These are phyloP conservation scores for Empis stercorea DNA, from an alignment of 2,888 invertebrate genomes.

Conservation along the genomic window DNA sequence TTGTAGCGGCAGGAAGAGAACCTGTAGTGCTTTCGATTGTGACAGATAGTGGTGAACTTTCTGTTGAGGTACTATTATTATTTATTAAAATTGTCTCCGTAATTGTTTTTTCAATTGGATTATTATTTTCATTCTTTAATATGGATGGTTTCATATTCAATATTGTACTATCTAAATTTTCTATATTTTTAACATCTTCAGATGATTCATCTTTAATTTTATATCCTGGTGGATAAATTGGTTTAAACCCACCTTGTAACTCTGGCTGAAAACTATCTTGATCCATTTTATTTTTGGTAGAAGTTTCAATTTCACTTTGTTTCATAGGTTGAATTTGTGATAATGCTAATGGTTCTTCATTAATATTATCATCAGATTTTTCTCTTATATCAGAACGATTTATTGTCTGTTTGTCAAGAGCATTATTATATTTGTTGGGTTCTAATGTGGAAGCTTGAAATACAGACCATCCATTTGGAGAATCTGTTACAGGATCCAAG, in stretches of 20 bases:
- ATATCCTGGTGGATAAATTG: conserved; percentile 44
- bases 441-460: conserved; percentile 29
- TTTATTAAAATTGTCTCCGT: too few species aligned
- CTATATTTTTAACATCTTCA: too few species aligned
- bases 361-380: conserved; percentile 2
- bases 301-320: conserved; percentile 15
- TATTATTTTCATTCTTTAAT: too few species aligned
- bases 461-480: conserved; percentile 49
- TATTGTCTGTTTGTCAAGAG: conserved; percentile 31
- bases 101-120: too few species aligned
- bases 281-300: conserved; percentile 42
- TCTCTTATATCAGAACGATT: conserved; percentile 26
- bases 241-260: conserved; percentile 54
- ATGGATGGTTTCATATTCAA: too few species aligned
- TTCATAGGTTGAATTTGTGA: conserved; percentile 11
- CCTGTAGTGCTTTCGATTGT: conserved; percentile 1
- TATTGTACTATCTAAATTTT: too few species aligned
- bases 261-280: conserved; percentile 55
- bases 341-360: not conserved
- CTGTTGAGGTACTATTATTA: too few species aligned
- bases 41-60: not conserved
- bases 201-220: conserved; percentile 15
- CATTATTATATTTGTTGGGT: too few species aligned
- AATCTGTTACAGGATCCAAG: conserved; percentile 39
- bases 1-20: conserved; percentile 5